Evolutionary conservation across 2,113 vertebrate genomes (phyloP).

Genomic region (Tyto alba): DNA sequence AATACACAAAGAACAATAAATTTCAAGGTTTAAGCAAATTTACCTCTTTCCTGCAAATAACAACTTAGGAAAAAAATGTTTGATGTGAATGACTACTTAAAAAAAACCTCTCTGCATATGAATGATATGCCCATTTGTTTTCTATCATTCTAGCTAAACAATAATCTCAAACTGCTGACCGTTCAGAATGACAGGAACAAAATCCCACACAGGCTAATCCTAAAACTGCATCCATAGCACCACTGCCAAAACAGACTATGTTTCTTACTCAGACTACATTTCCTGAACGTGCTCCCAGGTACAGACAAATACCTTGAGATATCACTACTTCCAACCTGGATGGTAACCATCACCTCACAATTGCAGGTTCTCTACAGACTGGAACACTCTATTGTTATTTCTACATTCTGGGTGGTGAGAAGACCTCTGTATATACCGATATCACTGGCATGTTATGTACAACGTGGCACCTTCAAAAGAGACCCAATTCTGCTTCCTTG

Average conservation of each 20-base stretch:
- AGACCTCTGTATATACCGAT: neutral
- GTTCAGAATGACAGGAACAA: neutral
- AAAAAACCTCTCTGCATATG: neutral
- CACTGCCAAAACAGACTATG: neutral
- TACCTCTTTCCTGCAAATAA: neutral
- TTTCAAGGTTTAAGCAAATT: neutral
- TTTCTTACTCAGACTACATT: neutral
- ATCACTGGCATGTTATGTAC: neutral
- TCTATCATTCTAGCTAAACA: neutral
- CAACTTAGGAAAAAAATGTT: neutral
- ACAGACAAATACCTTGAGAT: neutral
- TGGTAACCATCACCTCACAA: neutral
- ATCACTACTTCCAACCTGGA: neutral
- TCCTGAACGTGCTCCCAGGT: neutral
- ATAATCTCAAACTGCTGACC: neutral
- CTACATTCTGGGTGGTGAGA: neutral
- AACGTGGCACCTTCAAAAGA: neutral
- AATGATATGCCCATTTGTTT: neutral
- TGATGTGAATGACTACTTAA: neutral
- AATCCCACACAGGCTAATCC: neutral
- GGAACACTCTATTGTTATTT: neutral
- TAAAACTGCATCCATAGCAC: neutral
- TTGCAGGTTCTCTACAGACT: neutral
- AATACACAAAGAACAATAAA: neutral
- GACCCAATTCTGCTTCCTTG: slow-evolving; percentile 8